Conservation (phyloP, 2,113 vertebrate genomes). For the Phrynosoma blainvillii region DNA sequence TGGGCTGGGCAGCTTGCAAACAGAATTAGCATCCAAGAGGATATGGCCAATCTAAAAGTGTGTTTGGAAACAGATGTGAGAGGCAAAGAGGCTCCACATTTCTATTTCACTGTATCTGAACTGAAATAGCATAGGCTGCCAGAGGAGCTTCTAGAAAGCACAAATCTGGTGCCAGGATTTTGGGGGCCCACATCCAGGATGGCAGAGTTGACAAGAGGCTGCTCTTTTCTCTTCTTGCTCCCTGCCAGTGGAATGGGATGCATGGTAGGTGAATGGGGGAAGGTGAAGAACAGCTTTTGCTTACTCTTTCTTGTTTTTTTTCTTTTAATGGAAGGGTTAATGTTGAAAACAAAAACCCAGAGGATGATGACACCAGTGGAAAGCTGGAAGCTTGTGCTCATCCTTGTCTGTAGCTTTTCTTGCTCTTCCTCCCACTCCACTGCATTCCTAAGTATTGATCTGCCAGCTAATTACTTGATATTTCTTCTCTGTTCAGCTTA, state of each 20-base stretch:
- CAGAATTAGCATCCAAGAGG: background rate
- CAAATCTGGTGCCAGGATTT: background rate
- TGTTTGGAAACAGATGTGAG: constrained; percentile 39
- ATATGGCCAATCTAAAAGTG: background rate
- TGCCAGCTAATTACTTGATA: too few relatives aligned
- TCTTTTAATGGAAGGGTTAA: background rate
- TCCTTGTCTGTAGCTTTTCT: background rate
- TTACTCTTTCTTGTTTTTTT: background rate
- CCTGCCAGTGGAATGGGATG: background rate
- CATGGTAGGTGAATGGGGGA: too few relatives aligned
- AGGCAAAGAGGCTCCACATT: background rate
- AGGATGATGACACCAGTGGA: too few relatives aligned
- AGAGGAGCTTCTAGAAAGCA: background rate
- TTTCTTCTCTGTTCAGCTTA: too few relatives aligned
- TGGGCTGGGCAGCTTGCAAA: background rate
- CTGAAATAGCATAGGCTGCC: constrained; percentile 23
- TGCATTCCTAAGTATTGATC: too few relatives aligned
- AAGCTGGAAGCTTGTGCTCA: background rate
- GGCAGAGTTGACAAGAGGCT: too few relatives aligned
- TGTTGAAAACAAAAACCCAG: background rate
- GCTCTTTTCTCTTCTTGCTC: background rate
- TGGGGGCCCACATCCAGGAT: too few relatives aligned
- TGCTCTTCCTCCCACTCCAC: background rate
- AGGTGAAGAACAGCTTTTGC: background rate
- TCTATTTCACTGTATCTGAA: background rate